Evolutionary conservation across 2,113 vertebrate species (phyloP), one percentile per base, ranked within the genome.

Genomic region (Dicaeum eximium): DNA sequence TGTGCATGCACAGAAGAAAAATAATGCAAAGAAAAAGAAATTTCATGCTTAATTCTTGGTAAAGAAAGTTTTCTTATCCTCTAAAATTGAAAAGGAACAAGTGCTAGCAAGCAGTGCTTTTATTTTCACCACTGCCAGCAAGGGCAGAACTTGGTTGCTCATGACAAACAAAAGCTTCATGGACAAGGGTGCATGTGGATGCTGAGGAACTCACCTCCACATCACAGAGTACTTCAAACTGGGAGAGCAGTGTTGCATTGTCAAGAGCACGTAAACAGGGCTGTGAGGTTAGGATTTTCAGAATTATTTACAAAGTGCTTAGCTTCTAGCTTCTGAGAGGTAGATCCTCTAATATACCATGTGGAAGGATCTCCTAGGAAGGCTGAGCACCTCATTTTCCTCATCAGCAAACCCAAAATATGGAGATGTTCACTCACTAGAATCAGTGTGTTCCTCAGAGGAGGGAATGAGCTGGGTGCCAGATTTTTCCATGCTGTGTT

Each of bases 361-460:
- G 14, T 0, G 2, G 44, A 0, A 6, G 18, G 64, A 80, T 71
- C 22, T 69, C 72, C 64, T 7, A 54, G 33, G 37, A 30, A 78
- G 24, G 25, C 25, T 73, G 35, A 73, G 35, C 30, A 71, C 38
- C 37, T 48, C 17, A 4, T 86, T 88, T 84, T 74, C 38, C 42
- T 50, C 23, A 48, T 38, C 21, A 58, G 40, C 24, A 90, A 12
- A 77, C n/a, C 25, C 23, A 37, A 83, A 86, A 64, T 53, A 57
- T 50, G 19, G 17, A 53, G 1, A 10, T 35, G 7, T 17, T 64
- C 6, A 0, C 17, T 44, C 0, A 0, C 25, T 44, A 38, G 33
- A 42, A 42, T 58, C 51, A 23, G 15, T 1, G 7, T 42, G n/a
- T 64, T 24, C 18, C 48, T 57, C 48, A 37, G 79, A 20, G 30